Base-by-base conservation (phyloP, 2,113 vertebrate genomes). In the Oreochromis aureus region DNA sequence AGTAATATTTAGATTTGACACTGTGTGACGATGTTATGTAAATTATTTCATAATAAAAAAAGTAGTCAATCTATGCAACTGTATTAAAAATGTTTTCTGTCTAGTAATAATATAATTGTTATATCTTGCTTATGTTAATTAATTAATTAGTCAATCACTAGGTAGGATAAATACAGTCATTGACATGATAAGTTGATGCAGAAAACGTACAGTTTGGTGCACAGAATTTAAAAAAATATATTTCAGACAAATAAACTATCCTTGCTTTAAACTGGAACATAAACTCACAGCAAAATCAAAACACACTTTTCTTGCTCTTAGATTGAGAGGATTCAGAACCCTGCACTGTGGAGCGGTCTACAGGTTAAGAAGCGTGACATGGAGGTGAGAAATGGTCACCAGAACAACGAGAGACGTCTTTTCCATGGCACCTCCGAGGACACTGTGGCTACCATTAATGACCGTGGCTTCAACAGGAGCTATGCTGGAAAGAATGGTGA, bases 241-340 rank as follows among this genome's bases (percentile, higher is more conserved):
- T 22, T 22, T 22, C 22, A 22, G 22, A 22, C 22, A 22, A 22
- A 22, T 22, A 22, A 22, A 22, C 22, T 22, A 22, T 22, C 22
- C 22, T 22, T 22, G 22, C 22, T 22, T 22, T 22, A 22, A 22
- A 22, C 22, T 22, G 22, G 22, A 22, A 22, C 22, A 22, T 22
- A 22, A 22, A 22, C 22, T 22, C 22, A 22, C 22, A 22, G 22
- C 22, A 22, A 22, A 22, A 22, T 22, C 22, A 22, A 22, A 22
- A 22, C 22, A 22, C 22, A 22, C 7, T 78, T 69, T 41, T 24
- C 16, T 2, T 69, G 27, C 22, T 36, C 13, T 36, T n/a, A 97
- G 96, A 96, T 97, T 5, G 93, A 96, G 82, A 94, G 96, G 83
- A 93, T 97, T 6, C 96, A 97, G 90, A 97, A 96, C 83, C 89